Percentiles rank a stretch among this genome's conserved stretches.
Conservation (phyloP, 2,113 vertebrate genomes). For the Aramus guarauna region DNA sequence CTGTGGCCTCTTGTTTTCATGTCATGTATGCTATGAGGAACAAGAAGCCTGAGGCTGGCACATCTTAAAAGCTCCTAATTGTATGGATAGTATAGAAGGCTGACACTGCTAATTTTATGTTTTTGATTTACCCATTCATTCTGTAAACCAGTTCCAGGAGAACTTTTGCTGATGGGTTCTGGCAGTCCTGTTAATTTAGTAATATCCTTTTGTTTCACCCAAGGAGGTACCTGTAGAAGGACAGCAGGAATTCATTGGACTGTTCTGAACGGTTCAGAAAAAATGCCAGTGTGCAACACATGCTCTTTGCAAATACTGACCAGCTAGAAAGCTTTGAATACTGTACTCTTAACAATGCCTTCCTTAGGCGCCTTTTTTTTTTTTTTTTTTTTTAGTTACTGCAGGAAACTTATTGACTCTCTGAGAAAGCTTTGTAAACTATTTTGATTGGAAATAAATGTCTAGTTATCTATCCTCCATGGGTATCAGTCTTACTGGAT, state of each 20-base stretch:
- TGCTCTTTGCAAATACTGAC: neutral
- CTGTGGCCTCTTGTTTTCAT: slow-evolving; percentile 6
- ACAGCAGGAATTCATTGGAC: neutral
- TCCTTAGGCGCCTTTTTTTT: neutral
- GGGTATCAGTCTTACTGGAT: neutral
- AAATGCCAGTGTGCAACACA: neutral
- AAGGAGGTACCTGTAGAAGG: neutral
- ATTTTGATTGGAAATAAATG: neutral
- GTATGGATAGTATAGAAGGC: neutral
- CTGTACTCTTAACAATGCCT: neutral
- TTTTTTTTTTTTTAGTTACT: neutral
- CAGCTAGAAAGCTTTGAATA: neutral
- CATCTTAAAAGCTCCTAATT: slow-evolving; percentile 1
- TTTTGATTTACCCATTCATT: slow-evolving; percentile 61
- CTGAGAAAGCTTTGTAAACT: neutral
- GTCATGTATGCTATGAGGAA: neutral
- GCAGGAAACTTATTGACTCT: neutral
- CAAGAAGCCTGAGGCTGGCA: slow-evolving; percentile 26
- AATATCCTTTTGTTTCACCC: slow-evolving; percentile 34
- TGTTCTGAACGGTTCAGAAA: neutral
- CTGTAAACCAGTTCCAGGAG: slow-evolving; percentile 22
- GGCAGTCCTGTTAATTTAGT: slow-evolving; percentile 35
- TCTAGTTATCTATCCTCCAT: neutral
- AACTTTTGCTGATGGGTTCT: slow-evolving; percentile 45
- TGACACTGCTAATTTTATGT: slow-evolving; percentile 34